Evolutionary conservation across 2,113 vertebrate species (phyloP).

Genomic region (human (Homo sapiens)): GRCh38 chr6:142803501-142804000

Average conservation of each 20-base stretch:
- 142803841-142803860: background rate
- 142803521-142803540: background rate
- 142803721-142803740: background rate
- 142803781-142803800: background rate
- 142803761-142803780: background rate
- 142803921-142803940: background rate
- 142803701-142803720: background rate
- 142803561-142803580: background rate
- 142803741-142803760: background rate
- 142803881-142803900: background rate
- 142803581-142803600: background rate
- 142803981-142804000: background rate
- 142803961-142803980: background rate
- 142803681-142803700: background rate
- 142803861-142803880: background rate
- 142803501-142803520: background rate
- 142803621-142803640: background rate
- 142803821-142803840: background rate
- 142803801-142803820: background rate
- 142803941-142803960: background rate
- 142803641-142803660: background rate
- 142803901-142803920: background rate
- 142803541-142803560: background rate
- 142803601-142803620: background rate
- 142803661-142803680: background rate